These are phyloP conservation scores for Melanargia galathea DNA, from an alignment of 2,888 invertebrate genomes.

Conservation along the genomic window DNA sequence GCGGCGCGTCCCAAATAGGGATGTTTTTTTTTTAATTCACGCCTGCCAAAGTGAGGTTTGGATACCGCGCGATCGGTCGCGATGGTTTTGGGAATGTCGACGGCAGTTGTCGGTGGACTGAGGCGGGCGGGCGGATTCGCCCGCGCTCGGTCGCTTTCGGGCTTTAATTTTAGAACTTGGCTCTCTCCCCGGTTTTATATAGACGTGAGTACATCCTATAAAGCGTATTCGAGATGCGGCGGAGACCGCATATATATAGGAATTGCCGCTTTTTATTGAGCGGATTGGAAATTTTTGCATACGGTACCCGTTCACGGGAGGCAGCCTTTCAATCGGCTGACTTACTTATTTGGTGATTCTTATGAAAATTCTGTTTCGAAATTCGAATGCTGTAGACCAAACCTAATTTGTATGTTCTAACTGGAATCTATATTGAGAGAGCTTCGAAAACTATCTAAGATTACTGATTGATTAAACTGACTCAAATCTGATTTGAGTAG, in stretches of 20 bases:
- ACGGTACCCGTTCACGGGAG: constrained; percentile 58
- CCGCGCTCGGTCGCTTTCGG: constrained; percentile 71
- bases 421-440: too few species aligned
- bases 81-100: constrained; percentile 70
- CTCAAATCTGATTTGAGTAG: too few species aligned
- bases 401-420: background rate
- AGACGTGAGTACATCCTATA: constrained; percentile 82
- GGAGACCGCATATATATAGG: constrained; percentile 76
- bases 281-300: constrained; percentile 77
- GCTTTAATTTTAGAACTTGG: constrained; percentile 85
- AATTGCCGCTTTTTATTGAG: constrained; percentile 79
- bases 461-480: too few species aligned
- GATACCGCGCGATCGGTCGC: constrained; percentile 64
- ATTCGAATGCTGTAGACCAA: background rate
- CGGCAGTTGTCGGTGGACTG: constrained; percentile 79
- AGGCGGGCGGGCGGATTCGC: constrained; percentile 78
- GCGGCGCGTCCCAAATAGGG: constrained; percentile 58
- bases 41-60: constrained; percentile 66
- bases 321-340: constrained; percentile 56
- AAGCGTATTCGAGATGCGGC: constrained; percentile 80
- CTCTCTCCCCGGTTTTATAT: constrained; percentile 84
- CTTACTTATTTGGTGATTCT: constrained; percentile 49
- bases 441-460: background rate
- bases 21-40: constrained; percentile 55
- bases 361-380: background rate